Conservation (phyloP, 2,113 vertebrate genomes). For the Probosciger aterrimus region DNA sequence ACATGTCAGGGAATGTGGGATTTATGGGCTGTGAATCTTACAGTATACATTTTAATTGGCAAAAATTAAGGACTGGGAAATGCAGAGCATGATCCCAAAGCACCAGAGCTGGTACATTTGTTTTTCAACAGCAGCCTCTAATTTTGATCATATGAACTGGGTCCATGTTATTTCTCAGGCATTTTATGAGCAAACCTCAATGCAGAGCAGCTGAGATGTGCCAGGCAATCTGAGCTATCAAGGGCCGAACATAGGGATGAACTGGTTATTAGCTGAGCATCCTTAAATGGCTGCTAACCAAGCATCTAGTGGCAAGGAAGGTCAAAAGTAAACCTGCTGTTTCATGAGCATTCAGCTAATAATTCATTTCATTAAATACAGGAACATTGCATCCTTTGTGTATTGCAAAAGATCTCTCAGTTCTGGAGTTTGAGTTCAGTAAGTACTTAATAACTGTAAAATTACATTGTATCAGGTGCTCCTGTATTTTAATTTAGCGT, state of each 20-base stretch:
- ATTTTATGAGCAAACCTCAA: neutral
- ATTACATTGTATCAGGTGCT: neutral
- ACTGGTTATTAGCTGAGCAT: neutral
- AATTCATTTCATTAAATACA: conserved; percentile 19
- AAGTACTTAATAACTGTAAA: conserved; percentile 62
- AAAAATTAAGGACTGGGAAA: conserved; percentile 60
- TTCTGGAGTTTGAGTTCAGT: conserved; percentile 45
- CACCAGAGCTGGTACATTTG: neutral
- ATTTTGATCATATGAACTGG: neutral
- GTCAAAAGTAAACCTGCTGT: neutral
- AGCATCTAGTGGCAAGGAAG: neutral
- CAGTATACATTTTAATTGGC: conserved; percentile 74
- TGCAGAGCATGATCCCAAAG: conserved; percentile 3
- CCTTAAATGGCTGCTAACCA: neutral
- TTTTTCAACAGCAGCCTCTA: conserved; percentile 30
- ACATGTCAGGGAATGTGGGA: conserved; percentile 65
- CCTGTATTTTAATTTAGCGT: neutral
- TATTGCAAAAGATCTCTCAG: neutral
- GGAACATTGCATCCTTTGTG: neutral
- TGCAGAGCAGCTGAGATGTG: neutral
- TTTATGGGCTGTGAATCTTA: conserved; percentile 56
- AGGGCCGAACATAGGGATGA: neutral
- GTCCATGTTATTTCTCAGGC: neutral
- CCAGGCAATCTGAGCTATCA: neutral
- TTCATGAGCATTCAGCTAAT: conserved; percentile 49